These are phyloP conservation scores for Nematopogon swammerdamellus DNA, from an alignment of 2,888 invertebrate genomes.

Conservation along the genomic window DNA sequence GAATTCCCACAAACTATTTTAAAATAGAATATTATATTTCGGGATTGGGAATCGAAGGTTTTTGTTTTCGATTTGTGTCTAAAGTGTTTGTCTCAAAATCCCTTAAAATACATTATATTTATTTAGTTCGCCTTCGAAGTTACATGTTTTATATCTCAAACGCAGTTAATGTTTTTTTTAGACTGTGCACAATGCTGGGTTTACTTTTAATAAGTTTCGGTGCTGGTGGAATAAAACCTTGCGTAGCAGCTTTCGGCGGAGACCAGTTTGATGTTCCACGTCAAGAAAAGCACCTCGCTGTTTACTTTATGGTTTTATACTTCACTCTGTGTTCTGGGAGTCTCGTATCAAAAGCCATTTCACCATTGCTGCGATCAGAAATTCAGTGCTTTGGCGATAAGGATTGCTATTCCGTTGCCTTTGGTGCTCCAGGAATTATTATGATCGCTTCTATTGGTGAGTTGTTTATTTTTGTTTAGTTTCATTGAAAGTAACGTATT, in stretches of 20 bases:
- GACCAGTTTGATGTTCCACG: constrained; percentile 69
- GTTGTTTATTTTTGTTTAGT: no score
- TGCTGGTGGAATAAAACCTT: constrained; percentile 82
- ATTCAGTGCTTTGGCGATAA: constrained; percentile 63
- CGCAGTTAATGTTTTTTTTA: constrained; percentile 25
- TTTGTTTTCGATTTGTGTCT: no score
- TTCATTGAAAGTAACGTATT: no score
- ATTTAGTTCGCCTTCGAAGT: no score
- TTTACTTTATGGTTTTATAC: constrained; percentile 77
- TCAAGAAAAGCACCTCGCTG: constrained; percentile 61
- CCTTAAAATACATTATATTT: no score
- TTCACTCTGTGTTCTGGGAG: constrained; percentile 66
- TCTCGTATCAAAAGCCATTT: constrained; percentile 68
- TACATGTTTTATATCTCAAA: no score
- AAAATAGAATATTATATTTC: no score
- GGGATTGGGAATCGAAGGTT: no score
- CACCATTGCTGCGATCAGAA: constrained; percentile 69
- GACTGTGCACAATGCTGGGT: constrained; percentile 62
- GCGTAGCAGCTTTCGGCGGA: constrained; percentile 78
- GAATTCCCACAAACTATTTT: no score
- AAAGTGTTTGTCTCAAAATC: no score
- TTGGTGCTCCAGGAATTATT: constrained; percentile 72
- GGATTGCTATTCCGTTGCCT: constrained; percentile 69
- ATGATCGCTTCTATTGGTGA: constrained; percentile 69
- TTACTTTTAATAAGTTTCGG: constrained; percentile 69